Conservation (phyloP, 2,797 vertebrate genomes). For the Sebastes miniatus region DNA sequence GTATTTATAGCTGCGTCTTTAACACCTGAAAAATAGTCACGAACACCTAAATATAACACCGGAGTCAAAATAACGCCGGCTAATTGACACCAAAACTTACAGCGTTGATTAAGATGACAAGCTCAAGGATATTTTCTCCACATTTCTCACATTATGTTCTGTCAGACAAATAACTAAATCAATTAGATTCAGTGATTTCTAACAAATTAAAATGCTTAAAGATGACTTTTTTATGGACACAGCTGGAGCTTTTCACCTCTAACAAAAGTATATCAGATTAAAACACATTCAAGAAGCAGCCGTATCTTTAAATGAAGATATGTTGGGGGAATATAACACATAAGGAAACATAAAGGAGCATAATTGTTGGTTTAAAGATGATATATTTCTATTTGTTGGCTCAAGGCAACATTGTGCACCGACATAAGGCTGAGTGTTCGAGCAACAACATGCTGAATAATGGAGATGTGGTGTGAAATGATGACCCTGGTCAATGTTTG, state of each 20-base stretch:
- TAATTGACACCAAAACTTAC: background rate
- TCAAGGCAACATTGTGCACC: background rate
- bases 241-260: no score
- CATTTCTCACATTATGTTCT: background rate
- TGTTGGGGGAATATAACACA: no score
- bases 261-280: no score
- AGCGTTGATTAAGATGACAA: background rate
- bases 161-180: no score
- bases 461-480: background rate
- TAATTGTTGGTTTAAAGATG: no score
- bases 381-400: background rate
- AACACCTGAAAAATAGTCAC: background rate
- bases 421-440: background rate
- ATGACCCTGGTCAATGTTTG: background rate
- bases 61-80: background rate
- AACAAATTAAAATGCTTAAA: no score
- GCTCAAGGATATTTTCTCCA: background rate
- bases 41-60: background rate
- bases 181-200: no score
- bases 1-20: background rate
- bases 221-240: no score
- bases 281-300: no score
- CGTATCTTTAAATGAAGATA: no score
- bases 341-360: no score
- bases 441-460: background rate